Base-by-base conservation (phyloP, 2,113 vertebrate genomes). In the Microcebus murinus region DNA sequence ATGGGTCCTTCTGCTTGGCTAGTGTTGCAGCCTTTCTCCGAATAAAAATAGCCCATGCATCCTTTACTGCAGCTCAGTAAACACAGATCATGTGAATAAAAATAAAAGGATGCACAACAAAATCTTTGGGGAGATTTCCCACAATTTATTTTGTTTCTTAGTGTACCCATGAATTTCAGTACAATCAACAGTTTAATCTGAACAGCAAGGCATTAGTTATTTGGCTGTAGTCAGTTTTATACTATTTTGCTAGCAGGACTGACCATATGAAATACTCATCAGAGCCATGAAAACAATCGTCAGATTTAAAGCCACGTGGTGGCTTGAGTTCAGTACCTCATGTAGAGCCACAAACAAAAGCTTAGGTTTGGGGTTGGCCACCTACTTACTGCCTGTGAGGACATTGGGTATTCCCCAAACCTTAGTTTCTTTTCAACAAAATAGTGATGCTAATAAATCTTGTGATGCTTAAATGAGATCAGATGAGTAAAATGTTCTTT, bases 1-100 rank as follows among this genome's bases (percentile, higher is more conserved):
- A 98, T 97, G 97, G 96, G 96, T 98, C 98, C 91, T 98, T 98
- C 98, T 98, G 98, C 97, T 98, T 98, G 98, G 97, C 98, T 98
- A 96, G 83, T 97, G 95, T 96, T 95, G 68, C 91, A 87, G 97
- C 97, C 98, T 98, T 92, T 97, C 97, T 91, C 96, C 57, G 74
- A 97, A 93, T 97, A 97, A 98, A 98, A 98, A 97, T 97, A 98
- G 95, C 96, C 89, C 96, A 95, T 96, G 94, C 97, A 91, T 98
- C 97, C 98, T 98, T 98, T 97, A 91, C 97, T 89, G 91, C 97
- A 97, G 96, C 97, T 98, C 96, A 90, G 97, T 97, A 98, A 98
- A 97, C 96, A 98, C 14, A 45, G 96, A 92, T 93, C 73, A 96
- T 97, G 96, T 45, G 91, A 97, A 96, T 96, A 90, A 98, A 63